Conservation (phyloP, 2,797 vertebrate species). For the Scolopax rusticola region DNA sequence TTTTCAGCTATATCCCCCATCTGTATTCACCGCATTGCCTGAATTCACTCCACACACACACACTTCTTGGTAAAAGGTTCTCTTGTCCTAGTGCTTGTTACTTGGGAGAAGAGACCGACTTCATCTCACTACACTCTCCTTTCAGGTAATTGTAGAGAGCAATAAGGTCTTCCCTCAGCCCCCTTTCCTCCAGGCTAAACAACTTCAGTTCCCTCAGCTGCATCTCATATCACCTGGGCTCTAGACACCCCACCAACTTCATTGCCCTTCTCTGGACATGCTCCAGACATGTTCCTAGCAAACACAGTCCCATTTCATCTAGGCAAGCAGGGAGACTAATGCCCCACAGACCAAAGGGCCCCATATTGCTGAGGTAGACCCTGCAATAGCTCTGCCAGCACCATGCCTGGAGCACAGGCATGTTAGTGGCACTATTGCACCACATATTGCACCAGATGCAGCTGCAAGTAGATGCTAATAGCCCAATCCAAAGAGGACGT, state of each 20-base stretch:
- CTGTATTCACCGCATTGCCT: not conserved
- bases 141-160: not conserved
- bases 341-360: not conserved
- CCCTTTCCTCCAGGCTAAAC: not conserved
- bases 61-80: not conserved
- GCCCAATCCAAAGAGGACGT: not conserved
- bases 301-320: not conserved
- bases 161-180: not conserved
- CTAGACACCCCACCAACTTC: not conserved
- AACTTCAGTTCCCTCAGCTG: not conserved
- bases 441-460: accelerated
- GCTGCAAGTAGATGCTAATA: not conserved
- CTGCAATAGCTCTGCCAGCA: not conserved
- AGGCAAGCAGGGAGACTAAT: not conserved
- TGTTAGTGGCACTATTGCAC: accelerated
- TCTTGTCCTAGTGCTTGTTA: not conserved
- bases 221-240: not conserved
- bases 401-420: accelerated
- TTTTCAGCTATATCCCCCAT: not conserved
- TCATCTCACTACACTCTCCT: not conserved
- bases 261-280: not conserved
- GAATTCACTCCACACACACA: not conserved
- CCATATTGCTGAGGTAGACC: not conserved
- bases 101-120: not conserved
- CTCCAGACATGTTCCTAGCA: not conserved